Evolutionary conservation across 2,797 vertebrate species (phyloP).

Genomic region (Alectoris magna): DNA sequence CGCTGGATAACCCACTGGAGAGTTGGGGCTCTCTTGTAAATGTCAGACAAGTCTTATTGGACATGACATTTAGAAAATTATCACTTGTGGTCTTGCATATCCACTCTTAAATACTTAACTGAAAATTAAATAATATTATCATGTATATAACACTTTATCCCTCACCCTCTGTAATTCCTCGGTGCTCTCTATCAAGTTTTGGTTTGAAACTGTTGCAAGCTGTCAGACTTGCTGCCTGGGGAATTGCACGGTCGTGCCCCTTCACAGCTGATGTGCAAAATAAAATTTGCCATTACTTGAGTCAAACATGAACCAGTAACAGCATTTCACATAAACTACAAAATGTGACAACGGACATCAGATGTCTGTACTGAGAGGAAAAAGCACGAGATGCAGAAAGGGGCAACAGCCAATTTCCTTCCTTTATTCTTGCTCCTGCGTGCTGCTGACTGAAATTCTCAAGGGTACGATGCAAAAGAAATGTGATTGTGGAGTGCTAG

Average conservation of each 20-base stretch:
- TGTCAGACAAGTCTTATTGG: constrained; percentile 77
- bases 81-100: constrained; percentile 53
- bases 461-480: rapidly evolving
- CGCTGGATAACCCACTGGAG: constrained; percentile 72
- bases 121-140: constrained; percentile 58
- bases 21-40: constrained; percentile 73
- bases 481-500: neutral
- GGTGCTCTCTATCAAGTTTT: neutral
- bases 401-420: neutral
- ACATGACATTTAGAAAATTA: constrained; percentile 82
- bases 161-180: constrained; percentile 20
- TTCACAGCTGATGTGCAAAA: constrained; percentile 57
- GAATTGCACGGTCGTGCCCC: constrained; percentile 36
- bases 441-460: neutral
- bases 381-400: neutral
- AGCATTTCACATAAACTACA: constrained; percentile 34
- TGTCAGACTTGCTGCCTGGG: constrained; percentile 33
- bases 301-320: constrained; percentile 48
- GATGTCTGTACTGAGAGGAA: constrained; percentile 19
- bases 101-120: constrained; percentile 62
- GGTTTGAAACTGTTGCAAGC: constrained; percentile 1
- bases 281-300: constrained; percentile 37
- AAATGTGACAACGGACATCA: constrained; percentile 47
- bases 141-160: constrained; percentile 41
- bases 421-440: neutral